Evolutionary conservation across 2,113 vertebrate species (phyloP).

Genomic region (Callaeas wilsoni): DNA sequence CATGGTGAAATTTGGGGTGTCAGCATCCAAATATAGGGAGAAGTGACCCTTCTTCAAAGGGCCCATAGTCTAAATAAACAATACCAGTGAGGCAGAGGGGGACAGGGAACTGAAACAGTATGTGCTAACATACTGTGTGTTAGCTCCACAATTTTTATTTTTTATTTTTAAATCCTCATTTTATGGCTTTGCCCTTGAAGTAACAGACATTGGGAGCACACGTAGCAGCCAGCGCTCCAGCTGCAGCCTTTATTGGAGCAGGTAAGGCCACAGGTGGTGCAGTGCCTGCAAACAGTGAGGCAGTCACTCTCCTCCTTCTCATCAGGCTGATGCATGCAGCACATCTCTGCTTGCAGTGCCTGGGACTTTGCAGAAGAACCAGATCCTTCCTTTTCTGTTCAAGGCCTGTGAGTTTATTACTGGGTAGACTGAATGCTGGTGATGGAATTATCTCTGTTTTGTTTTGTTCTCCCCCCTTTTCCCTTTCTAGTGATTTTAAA

Average conservation of each 20-base stretch:
- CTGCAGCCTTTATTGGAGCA: conserved; percentile 2
- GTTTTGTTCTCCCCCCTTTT: neutral
- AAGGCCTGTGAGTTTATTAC: neutral
- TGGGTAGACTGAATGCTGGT: neutral
- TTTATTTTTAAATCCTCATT: neutral
- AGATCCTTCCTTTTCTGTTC: neutral
- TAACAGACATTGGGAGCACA: neutral
- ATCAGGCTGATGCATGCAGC: neutral
- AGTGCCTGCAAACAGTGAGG: neutral
- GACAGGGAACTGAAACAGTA: neutral
- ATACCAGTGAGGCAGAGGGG: neutral
- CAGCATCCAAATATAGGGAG: neutral
- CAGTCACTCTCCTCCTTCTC: neutral
- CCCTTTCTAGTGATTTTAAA: neutral
- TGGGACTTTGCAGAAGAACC: neutral
- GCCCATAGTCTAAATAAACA: neutral
- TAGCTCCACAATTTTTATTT: neutral
- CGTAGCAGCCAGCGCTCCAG: rapidly evolving
- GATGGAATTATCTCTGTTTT: neutral
- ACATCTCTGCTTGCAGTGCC: neutral
- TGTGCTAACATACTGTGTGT: neutral
- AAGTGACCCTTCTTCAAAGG: neutral
- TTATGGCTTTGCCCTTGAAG: neutral
- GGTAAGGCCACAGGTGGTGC: neutral
- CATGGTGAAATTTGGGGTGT: neutral